Percentiles rank a stretch among this genome's conserved stretches.
These are phyloP conservation scores for Clostera curtula DNA, from an alignment of 2,888 invertebrate genomes.

Conservation along the genomic window DNA sequence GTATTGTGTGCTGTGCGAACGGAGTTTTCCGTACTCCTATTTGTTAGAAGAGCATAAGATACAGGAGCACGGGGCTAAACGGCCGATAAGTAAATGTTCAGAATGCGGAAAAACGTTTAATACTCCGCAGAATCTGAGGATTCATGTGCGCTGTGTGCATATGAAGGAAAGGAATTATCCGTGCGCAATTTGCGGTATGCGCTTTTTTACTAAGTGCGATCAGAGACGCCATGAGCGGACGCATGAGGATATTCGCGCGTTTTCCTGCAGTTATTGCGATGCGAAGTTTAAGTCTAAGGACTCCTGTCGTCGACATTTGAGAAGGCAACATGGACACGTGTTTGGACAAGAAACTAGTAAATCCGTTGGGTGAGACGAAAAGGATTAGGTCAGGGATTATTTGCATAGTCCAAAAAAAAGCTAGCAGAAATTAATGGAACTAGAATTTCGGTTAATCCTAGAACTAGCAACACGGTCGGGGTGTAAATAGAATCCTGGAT, in stretches of 20 bases:
- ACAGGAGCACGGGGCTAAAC: not conserved
- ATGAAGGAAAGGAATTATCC: slow-evolving; percentile 21
- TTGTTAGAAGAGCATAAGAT: slow-evolving; percentile 12
- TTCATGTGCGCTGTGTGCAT: slow-evolving; percentile 4
- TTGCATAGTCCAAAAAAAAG: too few species aligned
- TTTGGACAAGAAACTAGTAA: too few species aligned
- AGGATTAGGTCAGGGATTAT: too few species aligned
- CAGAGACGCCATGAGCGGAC: slow-evolving; percentile 3
- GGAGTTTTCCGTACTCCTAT: slow-evolving; percentile 10
- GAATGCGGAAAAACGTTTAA: not conserved
- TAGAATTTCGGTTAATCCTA: too few species aligned
- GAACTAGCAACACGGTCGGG: too few species aligned
- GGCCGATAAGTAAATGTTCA: not conserved
- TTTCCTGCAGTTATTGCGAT: slow-evolving; percentile 13
- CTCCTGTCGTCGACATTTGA: slow-evolving; percentile 22
- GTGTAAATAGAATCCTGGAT: too few species aligned
- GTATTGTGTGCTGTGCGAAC: not conserved
- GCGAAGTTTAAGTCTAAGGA: slow-evolving; percentile 28
- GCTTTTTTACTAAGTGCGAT: slow-evolving; percentile 27
- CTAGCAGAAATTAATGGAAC: too few species aligned
- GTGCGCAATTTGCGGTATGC: slow-evolving; percentile 21
- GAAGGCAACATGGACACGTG: not conserved
- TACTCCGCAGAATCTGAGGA: not conserved
- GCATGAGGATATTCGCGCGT: not conserved
- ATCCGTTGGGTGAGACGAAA: too few species aligned